phyloP scores from a whole-genome alignment of 2,888 invertebrate genomes.

The Pyrrhia umbra region DNA sequence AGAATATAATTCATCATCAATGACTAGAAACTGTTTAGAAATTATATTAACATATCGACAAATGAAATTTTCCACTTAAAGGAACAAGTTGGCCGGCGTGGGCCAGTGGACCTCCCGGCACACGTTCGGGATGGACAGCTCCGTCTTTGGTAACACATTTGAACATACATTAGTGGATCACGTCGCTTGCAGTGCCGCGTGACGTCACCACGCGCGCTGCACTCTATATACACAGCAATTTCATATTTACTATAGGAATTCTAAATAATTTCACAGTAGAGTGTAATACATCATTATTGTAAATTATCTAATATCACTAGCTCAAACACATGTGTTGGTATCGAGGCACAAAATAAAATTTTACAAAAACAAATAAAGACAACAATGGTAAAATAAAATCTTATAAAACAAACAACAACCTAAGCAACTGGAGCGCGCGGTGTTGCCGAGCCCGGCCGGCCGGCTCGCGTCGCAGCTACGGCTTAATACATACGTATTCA shows the following conservation, averaged over 20 bases:
- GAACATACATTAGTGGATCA: conserved; percentile 75
- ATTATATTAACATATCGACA: conserved; percentile 70
- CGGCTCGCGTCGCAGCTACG: conserved; percentile 19
- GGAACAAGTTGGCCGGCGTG: conserved; percentile 74
- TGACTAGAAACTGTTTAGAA: conserved; percentile 88
- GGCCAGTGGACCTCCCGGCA: conserved; percentile 57
- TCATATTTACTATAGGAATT: conserved; percentile 28
- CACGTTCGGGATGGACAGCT: conserved; percentile 78
- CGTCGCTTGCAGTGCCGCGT: conserved; percentile 53
- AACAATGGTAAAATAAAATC: conserved; percentile 87
- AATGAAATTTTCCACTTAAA: conserved; percentile 73
- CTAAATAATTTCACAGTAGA: conserved; percentile 57
- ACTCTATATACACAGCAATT: conserved; percentile 32
- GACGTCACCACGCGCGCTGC: conserved; percentile 26
- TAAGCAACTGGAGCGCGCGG: conserved; percentile 60
- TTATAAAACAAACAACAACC: conserved; percentile 84
- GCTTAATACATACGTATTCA: conserved; percentile 48
- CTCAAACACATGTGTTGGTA: conserved; percentile 71
- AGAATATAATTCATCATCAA: conserved; percentile 77
- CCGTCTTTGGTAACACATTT: conserved; percentile 87
- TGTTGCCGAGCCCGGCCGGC: background rate
- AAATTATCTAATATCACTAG: conserved; percentile 87
- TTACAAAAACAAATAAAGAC: conserved; percentile 79
- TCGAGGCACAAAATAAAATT: conserved; percentile 86
- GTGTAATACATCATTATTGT: conserved; percentile 75